Evolutionary conservation across 2,888 invertebrate species (phyloP), one percentile per base, ranked within the genome.

Genomic region (Sialis fuliginosa): DNA sequence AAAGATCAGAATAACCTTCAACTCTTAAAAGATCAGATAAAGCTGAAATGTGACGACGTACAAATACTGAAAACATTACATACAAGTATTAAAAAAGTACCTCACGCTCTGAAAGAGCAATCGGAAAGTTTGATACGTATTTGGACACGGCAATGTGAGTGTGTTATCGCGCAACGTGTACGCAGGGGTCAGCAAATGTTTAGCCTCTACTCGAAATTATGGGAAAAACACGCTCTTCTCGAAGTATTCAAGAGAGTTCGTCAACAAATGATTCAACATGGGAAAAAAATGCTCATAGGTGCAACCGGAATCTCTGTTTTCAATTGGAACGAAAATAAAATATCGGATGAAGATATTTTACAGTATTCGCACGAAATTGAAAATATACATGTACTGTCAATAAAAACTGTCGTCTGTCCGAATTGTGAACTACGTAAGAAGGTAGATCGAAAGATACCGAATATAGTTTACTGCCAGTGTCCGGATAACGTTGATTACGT

Each of bases 101-200:
- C 53, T 49, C 53, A 54, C 47, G 55, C 61, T 50, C 59, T 71
- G 22, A 70, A 68, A 56, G 62, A 62, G 53, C 67, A 68, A 48
- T 70, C 71, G 4, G 61, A 65, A 39, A 67, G 64, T 47, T 66
- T 72, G 3, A 60, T 75, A 39, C 66, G 66, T 52, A 62, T 70
- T 48, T 74, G 74, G 71, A 62, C 66, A 6, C 67, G 67, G 52
- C 72, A 73, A 52, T 72, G 70, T 52, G 72, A 72, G 59, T 72
- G 69, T 53, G 70, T 73, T 40, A 51, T 71, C 10, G 79, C 77
- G 1, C 77, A 79, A 55, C 67, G 76, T 34, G 62, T 79, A 1
- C 64, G 77, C 46, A 68, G 78, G 42, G 68, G 72, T n/a, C 71
- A 78, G 51, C 79, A 79, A 57, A 68, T 79, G 59, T 68, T 77